These are phyloP conservation scores for Thunnus maccoyii DNA, from an alignment of 2,113 vertebrate species.

Conservation along the genomic window DNA sequence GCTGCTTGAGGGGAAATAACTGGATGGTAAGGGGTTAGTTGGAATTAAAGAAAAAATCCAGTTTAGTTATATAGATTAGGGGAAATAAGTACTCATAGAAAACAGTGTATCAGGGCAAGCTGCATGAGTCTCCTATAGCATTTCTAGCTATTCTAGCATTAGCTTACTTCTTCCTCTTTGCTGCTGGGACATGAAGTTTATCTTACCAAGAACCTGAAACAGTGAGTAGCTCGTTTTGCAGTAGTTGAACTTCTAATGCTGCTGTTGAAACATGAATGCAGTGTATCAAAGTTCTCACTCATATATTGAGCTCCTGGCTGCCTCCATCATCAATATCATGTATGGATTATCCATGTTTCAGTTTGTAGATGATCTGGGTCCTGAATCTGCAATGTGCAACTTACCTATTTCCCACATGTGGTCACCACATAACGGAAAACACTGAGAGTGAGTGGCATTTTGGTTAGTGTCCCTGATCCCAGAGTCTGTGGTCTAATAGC, in stretches of 20 bases:
- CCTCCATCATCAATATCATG: conserved; percentile 36
- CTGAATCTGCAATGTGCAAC: not conserved
- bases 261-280: not conserved
- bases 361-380: conserved; percentile 25
- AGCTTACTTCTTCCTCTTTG: too few species aligned
- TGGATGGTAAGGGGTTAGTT: too few species aligned
- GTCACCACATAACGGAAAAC: conserved; percentile 50
- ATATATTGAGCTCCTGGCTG: not conserved
- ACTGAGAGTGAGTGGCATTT: conserved; percentile 37
- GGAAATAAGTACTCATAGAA: too few species aligned
- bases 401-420: conserved; percentile 18
- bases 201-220: not conserved
- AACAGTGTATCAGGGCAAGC: too few species aligned
- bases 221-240: not conserved
- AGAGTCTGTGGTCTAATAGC: conserved; percentile 41
- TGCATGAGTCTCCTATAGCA: too few species aligned
- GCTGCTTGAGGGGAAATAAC: too few species aligned
- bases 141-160: too few species aligned
- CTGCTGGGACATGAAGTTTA: too few species aligned
- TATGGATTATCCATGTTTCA: conserved; percentile 36
- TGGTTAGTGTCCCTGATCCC: conserved; percentile 33
- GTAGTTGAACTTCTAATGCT: not conserved
- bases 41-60: too few species aligned
- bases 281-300: conserved; percentile 11
- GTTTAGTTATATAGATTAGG: too few species aligned